Conservation (phyloP, 1,140 invertebrate genomes). For the Sycophaga agraensis region DNA sequence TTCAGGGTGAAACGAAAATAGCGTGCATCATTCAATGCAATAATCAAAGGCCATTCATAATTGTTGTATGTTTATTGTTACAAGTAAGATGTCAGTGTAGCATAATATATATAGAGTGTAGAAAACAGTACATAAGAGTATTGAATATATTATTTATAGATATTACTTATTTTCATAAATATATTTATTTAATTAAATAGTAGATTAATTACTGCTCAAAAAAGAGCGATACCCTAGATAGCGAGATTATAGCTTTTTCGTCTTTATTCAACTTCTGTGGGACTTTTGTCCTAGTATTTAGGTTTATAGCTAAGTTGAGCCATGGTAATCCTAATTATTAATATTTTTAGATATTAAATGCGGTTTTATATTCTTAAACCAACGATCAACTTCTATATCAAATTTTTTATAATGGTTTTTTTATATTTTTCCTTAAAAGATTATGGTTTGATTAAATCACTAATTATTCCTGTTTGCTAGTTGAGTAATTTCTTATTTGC, state of each 20-base stretch:
- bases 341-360: constrained; percentile 20
- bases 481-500: too few species aligned
- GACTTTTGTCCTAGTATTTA: constrained; percentile 13
- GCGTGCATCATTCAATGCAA: constrained; percentile 47
- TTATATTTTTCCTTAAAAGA: too few species aligned
- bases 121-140: not conserved
- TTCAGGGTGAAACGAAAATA: constrained; percentile 21
- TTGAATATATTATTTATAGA: constrained; percentile 5
- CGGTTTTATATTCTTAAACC: constrained; percentile 12
- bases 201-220: not conserved
- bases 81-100: constrained; percentile 28
- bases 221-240: not conserved
- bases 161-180: constrained; percentile 29
- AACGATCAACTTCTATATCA: not conserved
- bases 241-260: constrained; percentile 7
- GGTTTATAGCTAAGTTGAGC: not conserved
- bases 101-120: constrained; percentile 20
- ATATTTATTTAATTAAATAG: constrained; percentile 40
- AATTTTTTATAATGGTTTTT: constrained; percentile 2
- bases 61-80: constrained; percentile 41
- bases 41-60: constrained; percentile 52
- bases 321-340: not conserved
- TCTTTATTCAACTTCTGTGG: constrained; percentile 15
- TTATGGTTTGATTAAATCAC: too few species aligned
- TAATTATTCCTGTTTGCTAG: too few species aligned